phyloP scores from a whole-genome alignment of 2,113 vertebrate species.

The Toxotes jaculatrix region DNA sequence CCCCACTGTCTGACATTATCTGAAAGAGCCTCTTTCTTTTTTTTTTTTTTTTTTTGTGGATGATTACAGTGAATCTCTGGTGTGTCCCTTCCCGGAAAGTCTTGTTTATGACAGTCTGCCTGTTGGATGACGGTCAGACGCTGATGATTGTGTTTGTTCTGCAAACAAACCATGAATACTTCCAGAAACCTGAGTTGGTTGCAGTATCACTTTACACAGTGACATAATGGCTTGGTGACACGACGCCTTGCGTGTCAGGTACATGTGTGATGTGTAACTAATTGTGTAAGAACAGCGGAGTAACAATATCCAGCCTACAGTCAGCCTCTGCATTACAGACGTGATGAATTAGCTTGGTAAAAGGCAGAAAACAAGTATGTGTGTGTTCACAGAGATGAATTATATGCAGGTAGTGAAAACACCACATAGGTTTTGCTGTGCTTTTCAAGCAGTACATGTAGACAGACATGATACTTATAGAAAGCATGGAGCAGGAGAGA shows the following conservation, averaged over 20 bases:
- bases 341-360: constrained; percentile 27
- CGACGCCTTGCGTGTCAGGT: constrained; percentile 3
- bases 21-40: background rate
- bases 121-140: constrained; percentile 47
- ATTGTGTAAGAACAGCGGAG: constrained; percentile 12
- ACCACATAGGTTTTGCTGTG: background rate
- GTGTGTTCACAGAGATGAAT: constrained; percentile 26
- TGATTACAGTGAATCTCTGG: constrained; percentile 23
- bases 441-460: constrained; percentile 29
- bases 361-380: constrained; percentile 33
- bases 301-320: constrained; percentile 31
- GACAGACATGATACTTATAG: constrained; percentile 63
- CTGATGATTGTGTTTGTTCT: constrained; percentile 57
- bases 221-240: constrained; percentile 63
- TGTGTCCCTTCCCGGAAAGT: constrained; percentile 35
- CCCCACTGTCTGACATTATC: background rate
- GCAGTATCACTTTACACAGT: constrained; percentile 71
- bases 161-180: constrained; percentile 64
- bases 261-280: constrained; percentile 40
- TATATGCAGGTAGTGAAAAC: constrained; percentile 28
- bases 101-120: constrained; percentile 44
- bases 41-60: background rate
- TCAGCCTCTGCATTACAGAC: background rate
- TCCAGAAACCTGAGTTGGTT: constrained; percentile 59
- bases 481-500: constrained; percentile 23